Evolutionary conservation across 2,113 vertebrate species (phyloP), one percentile per base, ranked within the genome.

Genomic region (Periophthalmodon schlosseri): DNA sequence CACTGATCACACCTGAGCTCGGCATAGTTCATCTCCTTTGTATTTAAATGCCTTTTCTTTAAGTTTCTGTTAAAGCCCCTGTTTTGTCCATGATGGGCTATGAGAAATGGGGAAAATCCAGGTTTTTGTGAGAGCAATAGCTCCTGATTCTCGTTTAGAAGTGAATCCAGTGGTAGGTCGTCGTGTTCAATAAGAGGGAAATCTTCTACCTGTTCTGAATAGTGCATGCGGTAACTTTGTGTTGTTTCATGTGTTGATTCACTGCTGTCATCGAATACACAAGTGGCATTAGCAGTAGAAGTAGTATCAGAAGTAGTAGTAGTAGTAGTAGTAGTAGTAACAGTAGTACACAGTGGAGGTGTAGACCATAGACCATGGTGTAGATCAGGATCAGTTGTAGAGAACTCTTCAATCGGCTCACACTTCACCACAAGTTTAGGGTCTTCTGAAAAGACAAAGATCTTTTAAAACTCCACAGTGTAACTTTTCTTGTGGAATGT

Each of bases 1-100:
- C 91, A 92, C 36, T 92, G 76, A 1, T 89, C 87, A 75, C 91
- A 92, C 60, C 78, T 64, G 73, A 84, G 89, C 5, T 24, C 13
- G 0, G 33, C 61, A 11, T 75, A 85, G 44, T 54, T 83, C 0
- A 60, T 2, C 49, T 61, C 67, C 77, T 80, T 87, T 2, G 20
- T 1, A 2, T 67, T 65, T 1, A 64, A 34, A 10, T 0, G 1
- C 24, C 15, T 7, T 20, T 4, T 63, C 16, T 34, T 63, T 12
- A 11, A 0, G 58, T 33, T 33, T 28, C 24, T 20, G 28, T 10
- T 63, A 5, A 4, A 34, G 16, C 6, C 14, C 1, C 16, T 16
- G 28, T 20, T 34, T 34, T 63, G 60, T 5, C 18, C 24, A 2
- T 57, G 54, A 21, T n/a, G 20, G 10, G 54, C 18, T 20, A 63